phyloP scores from a whole-genome alignment of 2,888 invertebrate genomes.

The Pemphredon lugubris region DNA sequence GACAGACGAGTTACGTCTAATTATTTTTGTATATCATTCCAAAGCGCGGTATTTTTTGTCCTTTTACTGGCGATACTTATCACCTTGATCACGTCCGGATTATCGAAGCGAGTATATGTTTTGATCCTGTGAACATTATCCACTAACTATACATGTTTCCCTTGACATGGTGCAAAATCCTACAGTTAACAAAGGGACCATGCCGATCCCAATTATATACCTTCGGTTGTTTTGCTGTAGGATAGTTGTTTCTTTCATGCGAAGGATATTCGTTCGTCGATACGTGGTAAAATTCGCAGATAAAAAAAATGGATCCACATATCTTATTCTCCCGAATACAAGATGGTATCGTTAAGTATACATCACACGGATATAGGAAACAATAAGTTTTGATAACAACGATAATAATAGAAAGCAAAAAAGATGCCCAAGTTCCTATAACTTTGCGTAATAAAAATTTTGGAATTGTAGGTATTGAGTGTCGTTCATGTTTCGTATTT shows the following conservation, averaged over 20 bases:
- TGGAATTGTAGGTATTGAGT: slow-evolving; percentile 26
- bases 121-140: slow-evolving; percentile 22
- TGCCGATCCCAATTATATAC: slow-evolving; percentile 40
- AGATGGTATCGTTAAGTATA: slow-evolving; percentile 36
- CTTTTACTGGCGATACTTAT: slow-evolving; percentile 34
- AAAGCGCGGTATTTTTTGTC: slow-evolving; percentile 34
- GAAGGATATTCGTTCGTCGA: slow-evolving; percentile 18
- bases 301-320: slow-evolving; percentile 4
- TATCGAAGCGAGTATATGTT: slow-evolving; percentile 16
- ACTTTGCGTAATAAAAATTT: slow-evolving; percentile 31
- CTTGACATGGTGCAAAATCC: slow-evolving; percentile 39
- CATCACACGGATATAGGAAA: slow-evolving; percentile 19
- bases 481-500: slow-evolving; percentile 42
- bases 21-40: slow-evolving; percentile 58
- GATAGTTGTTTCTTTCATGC: slow-evolving; percentile 19
- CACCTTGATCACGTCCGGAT: slow-evolving; percentile 25
- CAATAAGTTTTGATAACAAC: slow-evolving; percentile 10
- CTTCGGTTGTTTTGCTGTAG: slow-evolving; percentile 33
- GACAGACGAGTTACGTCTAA: slow-evolving; percentile 37
- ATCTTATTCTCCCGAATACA: slow-evolving; percentile 52
- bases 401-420: no score
- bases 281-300: slow-evolving; percentile 1
- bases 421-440: slow-evolving; percentile 44
- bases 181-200: slow-evolving; percentile 59
- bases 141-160: slow-evolving; percentile 25